Evolutionary conservation across 2,888 invertebrate species (phyloP), one percentile per base, ranked within the genome.

Genomic region (Dendrolimus pini): DNA sequence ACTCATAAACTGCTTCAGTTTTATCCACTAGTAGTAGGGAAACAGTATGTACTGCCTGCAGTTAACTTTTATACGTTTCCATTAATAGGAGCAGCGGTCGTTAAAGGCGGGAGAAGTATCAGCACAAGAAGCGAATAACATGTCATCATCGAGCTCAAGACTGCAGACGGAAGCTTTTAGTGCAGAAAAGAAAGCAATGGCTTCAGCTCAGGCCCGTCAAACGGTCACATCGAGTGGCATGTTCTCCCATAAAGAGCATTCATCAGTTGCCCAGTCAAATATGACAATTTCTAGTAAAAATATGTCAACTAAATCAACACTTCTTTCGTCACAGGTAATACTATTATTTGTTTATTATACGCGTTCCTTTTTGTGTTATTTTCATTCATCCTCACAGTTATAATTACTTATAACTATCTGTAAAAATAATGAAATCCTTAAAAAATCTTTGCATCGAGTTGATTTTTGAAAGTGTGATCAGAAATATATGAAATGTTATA

Each of bases 91-190:
- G 87, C 96, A 96, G 71, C 93, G 96, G 73, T 95, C 95, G 57
- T 83, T 97, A 66, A 96, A 95, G 83, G 93, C 96, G 58, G 96
- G 96, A 59, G 97, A 97, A 79, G 91, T 96, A 58, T 94, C 95
- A 58, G 96, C 96, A 71, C 96, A 97, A 80, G 96, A 97, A 80
- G 95, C 94, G 68, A 96, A 96, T 79, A 96, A 96, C 80, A 94
- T 96, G 88, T 95, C 96, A 59, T 95, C 96, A 55, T 93, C 96
- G 54, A 95, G 95, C 77, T 95, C 96, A 89, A 95, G 96, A 83
- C 92, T 97, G 59, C 96, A 96, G 67, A 96, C 96, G 56, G 96
- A 96, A 73, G 94, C 94, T 53, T 97, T 96, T 84, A 96, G 95
- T 71, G 95, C 96, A 10, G 96, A 97, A 86, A 95, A 97, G 77